Evolutionary conservation across 2,888 invertebrate genomes (phyloP), one percentile per base, ranked within the genome.

Genomic region (Formica aserva): DNA sequence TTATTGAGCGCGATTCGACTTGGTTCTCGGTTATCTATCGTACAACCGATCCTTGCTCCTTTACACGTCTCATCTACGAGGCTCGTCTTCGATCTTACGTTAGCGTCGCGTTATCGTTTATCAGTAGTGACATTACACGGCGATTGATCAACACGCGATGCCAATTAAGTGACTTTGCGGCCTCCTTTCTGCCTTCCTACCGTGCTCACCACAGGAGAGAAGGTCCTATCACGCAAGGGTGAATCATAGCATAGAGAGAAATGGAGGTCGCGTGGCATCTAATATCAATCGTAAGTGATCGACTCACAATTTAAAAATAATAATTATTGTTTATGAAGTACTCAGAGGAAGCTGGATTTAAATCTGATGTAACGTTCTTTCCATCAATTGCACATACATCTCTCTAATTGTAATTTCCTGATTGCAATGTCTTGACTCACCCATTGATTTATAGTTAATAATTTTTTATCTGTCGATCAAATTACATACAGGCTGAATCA

Each of bases 131-230:
- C 71, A 62, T 75, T 52, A 66, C 77, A 48, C 41, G 72, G n/a
- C 78, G 78, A 78, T 72, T 45, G 78, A 65, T 72, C 45, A 32
- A 48, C 86, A 85, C 84, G 83, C 84, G 45, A 88, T 67, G 72
- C 62, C 69, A 90, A 88, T 90, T 89, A 90, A 87, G 85, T 86
- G 89, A 90, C 84, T 85, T 82, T 77, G 67, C 82, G 75, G 86
- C 67, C 83, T 67, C 71, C 75, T 69, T 83, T 57, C 62, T 75
- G 72, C 57, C 78, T 76, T 86, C 72, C 85, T 84, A 83, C 83
- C 76, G 78, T 22, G 63, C 60, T 78, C 60, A 71, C 29, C 63
- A 62, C 75, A 83, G 81, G 78, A 82, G 65, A 82, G 75, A 74
- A 71, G 81, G 62, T 41, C 35, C 52, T 38, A 60, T 75, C 74